A percentile compares a stretch with the other conserved stretches of the same genome.
phyloP scores from a whole-genome alignment of 1,140 invertebrate genomes.

The Episyrphus balteatus region DNA sequence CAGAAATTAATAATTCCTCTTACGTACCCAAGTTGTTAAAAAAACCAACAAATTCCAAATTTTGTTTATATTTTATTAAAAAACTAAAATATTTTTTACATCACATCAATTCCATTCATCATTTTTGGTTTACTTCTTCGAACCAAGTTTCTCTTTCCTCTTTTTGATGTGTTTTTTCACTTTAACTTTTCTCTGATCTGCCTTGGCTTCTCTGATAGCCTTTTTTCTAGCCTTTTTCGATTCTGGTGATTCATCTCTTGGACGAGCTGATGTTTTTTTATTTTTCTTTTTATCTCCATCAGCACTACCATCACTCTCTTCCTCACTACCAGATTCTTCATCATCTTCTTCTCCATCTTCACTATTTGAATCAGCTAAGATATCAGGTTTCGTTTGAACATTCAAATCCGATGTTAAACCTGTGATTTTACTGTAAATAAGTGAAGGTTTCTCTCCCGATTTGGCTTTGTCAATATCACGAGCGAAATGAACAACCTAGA shows the following conservation, averaged over 20 bases:
- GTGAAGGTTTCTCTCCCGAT: conserved; percentile 57
- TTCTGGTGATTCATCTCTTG: conserved; percentile 76
- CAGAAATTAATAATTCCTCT: no score
- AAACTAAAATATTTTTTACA: not conserved
- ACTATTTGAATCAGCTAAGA: conserved; percentile 34
- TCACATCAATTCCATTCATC: not conserved
- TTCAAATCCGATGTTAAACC: conserved; percentile 74
- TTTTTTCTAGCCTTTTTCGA: conserved; percentile 80
- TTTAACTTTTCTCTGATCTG: conserved; percentile 86
- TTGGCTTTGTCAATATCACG: conserved; percentile 73
- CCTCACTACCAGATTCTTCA: conserved; percentile 35
- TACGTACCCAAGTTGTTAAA: no score
- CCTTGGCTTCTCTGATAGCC: conserved; percentile 72
- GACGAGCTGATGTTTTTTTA: conserved; percentile 55
- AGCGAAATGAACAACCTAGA: conserved; percentile 78
- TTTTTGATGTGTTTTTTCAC: conserved; percentile 96
- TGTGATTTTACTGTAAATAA: conserved; percentile 74
- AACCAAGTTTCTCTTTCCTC: conserved; percentile 56
- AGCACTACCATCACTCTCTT: conserved; percentile 33
- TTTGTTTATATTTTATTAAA: not conserved
- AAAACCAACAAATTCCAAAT: no score
- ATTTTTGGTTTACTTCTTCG: conserved; percentile 24
- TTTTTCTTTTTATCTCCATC: conserved; percentile 46
- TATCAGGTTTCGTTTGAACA: conserved; percentile 47
- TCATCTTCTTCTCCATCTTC: conserved; percentile 22